A percentile compares a stretch with the other conserved stretches of the same genome.
These are phyloP conservation scores for Pyrrhosoma nymphula DNA, from an alignment of 2,888 invertebrate genomes.

Conservation along the genomic window DNA sequence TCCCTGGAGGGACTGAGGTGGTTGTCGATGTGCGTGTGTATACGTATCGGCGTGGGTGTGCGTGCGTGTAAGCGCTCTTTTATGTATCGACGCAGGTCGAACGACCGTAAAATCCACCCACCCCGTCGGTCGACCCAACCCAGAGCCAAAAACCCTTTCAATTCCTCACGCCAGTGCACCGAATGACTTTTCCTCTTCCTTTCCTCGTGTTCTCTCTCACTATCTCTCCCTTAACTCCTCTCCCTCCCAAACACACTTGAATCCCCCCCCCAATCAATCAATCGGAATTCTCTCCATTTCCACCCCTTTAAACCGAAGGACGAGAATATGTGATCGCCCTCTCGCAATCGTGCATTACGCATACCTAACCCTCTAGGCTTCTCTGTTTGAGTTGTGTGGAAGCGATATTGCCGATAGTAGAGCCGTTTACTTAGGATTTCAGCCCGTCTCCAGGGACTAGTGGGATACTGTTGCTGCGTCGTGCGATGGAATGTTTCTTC, in stretches of 20 bases:
- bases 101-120: slow-evolving; percentile 1
- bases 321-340: neutral
- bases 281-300: neutral
- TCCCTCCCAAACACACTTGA: no score
- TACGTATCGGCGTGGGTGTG: neutral
- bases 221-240: no score
- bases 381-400: neutral
- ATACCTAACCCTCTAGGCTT: neutral
- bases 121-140: neutral
- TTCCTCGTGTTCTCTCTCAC: neutral
- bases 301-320: neutral
- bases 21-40: neutral
- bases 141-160: slow-evolving; percentile 23
- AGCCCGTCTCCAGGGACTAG: neutral
- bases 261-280: neutral
- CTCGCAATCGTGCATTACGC: neutral
- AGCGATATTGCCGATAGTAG: neutral
- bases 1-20: neutral
- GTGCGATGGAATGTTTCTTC: neutral
- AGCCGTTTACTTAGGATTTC: neutral
- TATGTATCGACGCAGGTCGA: neutral
- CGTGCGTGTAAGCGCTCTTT: no score
- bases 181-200: neutral
- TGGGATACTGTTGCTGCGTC: neutral
- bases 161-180: slow-evolving; percentile 19